Base-by-base conservation (phyloP, 2,888 invertebrate genomes). In the Stramonita haemastoma region DNA sequence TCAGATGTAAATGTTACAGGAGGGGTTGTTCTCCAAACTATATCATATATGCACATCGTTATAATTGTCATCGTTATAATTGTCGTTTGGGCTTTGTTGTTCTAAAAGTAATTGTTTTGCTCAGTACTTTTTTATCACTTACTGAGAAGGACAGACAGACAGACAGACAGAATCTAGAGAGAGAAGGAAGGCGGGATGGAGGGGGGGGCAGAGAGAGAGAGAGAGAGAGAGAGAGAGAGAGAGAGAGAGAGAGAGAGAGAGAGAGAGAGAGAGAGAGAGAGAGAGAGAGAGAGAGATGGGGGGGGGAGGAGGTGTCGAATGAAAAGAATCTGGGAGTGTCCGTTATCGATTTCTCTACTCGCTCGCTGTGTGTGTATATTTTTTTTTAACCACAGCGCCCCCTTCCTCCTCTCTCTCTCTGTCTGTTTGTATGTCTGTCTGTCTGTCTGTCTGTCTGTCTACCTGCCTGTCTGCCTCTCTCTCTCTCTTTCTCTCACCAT, bases 181-280 rank as follows among this genome's bases (percentile, higher is more conserved):
- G n/a, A n/a, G n/a, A n/a, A n/a, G n/a, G n/a, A n/a, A n/a, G 70
- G 70, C 70, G 70, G 26, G 70, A 70, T n/a, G 70, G 70, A n/a
- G 15, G 22, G 22, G 70, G 70, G n/a, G 70, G 22, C 26, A n/a
- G 73, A 29, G 73, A 29, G 26, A n/a, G 73, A 29, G 73, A n/a
- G 73, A n/a, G 73, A 13, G 4, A n/a, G 73, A n/a, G 26, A 13
- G 73, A n/a, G 26, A 13, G 73, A 29, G 73, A 46, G 73, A n/a
- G 73, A 5, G 26, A n/a, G n/a, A n/a, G 26, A 13, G 73, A 29
- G 73, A n/a, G n/a, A n/a, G 6, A 2, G 73, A 2, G 73, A n/a
- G 73, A 22, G 73, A n/a, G 22, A n/a, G 73, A 73, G 73, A 73
- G n/a, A 73, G 73, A n/a, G 73, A 73, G 73, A 73, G 73, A 73